Evolutionary conservation across 1,140 invertebrate species (phyloP).

Genomic region (Myzus persicae): DNA sequence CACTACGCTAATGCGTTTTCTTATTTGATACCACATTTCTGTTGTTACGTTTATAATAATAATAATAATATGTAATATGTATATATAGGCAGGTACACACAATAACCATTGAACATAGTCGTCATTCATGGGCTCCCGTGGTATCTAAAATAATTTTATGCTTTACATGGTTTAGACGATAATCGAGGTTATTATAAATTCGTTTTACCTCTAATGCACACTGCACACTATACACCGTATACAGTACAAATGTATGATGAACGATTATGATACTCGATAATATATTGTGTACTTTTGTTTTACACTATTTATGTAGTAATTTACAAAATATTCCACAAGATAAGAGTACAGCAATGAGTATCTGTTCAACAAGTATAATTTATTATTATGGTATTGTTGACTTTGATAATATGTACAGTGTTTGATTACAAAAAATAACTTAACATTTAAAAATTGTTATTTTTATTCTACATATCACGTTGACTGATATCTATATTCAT

Average conservation of each 20-base stretch:
- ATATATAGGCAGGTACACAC: no score
- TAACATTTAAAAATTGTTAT: neutral
- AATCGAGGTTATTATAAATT: slow-evolving; percentile 13
- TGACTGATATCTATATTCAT: neutral
- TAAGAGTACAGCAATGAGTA: no score
- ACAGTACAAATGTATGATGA: neutral
- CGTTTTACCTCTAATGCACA: slow-evolving; percentile 9
- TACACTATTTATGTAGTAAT: neutral
- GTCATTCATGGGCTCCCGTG: neutral
- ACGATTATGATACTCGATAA: neutral
- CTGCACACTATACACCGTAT: no score
- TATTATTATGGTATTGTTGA: neutral
- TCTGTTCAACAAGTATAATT: neutral
- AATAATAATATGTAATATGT: slow-evolving; percentile 4
- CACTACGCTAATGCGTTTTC: neutral
- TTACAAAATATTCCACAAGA: neutral
- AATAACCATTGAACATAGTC: neutral
- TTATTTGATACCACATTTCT: neutral
- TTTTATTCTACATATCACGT: no score
- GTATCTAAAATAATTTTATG: slow-evolving; percentile 15
- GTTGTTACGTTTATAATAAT: slow-evolving; percentile 8
- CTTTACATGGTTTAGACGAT: neutral
- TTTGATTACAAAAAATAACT: neutral
- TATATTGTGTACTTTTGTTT: neutral
- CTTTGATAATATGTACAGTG: neutral